These are phyloP conservation scores for Lordiphosa stackelbergi DNA, from an alignment of 1,140 invertebrate species.

Conservation along the genomic window DNA sequence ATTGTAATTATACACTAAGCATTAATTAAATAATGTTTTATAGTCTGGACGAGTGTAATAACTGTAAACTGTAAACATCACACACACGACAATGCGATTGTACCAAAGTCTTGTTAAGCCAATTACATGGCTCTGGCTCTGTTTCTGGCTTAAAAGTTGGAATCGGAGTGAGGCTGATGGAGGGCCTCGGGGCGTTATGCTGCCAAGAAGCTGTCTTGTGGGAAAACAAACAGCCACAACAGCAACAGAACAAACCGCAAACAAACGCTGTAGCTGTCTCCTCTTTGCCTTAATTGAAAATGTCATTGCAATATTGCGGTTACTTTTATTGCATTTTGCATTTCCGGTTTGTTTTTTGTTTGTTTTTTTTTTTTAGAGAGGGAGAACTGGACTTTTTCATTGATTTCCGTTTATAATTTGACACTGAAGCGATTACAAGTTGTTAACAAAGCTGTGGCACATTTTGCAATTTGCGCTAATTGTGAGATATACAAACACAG, in stretches of 20 bases:
- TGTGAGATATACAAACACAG: slow-evolving; percentile 19
- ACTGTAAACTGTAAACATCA: slow-evolving; percentile 43
- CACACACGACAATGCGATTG: slow-evolving; percentile 50
- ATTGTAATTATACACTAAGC: slow-evolving; percentile 53
- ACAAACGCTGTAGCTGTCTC: slow-evolving; percentile 6
- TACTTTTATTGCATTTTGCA: slow-evolving; percentile 24
- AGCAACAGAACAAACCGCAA: slow-evolving; percentile 14
- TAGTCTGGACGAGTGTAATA: slow-evolving; percentile 46
- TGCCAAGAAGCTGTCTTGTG: slow-evolving; percentile 47
- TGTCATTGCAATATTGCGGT: slow-evolving; percentile 58
- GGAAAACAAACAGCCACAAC: slow-evolving; percentile 48
- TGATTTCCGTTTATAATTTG: slow-evolving; percentile 16
- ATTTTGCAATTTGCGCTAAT: slow-evolving; percentile 53
- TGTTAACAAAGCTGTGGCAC: slow-evolving; percentile 55
- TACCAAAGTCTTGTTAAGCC: slow-evolving; percentile 68
- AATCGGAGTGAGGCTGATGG: slow-evolving; percentile 5
- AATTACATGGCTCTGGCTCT: slow-evolving; percentile 52
- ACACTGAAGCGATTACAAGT: slow-evolving; percentile 43
- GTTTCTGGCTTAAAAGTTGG: slow-evolving; percentile 10
- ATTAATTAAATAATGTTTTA: slow-evolving; percentile 73
- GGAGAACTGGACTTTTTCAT: neutral
- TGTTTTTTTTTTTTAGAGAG: slow-evolving; percentile 4
- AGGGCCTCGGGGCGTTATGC: slow-evolving; percentile 6
- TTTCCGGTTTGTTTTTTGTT: slow-evolving; percentile 23
- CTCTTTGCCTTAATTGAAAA: slow-evolving; percentile 35